A percentile compares a stretch with the other conserved stretches of the same genome.
These are phyloP conservation scores for Mastomys natalensis DNA, from an alignment of 2,113 vertebrate species.

Conservation along the genomic window DNA sequence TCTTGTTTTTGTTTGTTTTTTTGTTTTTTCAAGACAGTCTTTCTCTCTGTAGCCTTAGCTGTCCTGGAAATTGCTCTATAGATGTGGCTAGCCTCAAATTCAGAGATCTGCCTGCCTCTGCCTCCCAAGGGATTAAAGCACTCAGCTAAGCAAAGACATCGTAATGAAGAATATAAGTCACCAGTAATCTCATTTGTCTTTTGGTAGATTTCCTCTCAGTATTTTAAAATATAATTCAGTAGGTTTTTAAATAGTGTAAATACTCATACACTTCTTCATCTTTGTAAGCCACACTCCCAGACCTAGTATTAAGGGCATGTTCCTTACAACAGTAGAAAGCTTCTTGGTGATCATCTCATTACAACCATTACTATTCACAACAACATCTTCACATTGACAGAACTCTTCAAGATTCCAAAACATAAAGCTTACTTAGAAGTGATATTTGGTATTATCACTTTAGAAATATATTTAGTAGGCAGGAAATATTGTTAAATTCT, in stretches of 20 bases:
- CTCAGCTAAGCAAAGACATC: not conserved
- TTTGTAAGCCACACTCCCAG: not conserved
- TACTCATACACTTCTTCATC: not conserved
- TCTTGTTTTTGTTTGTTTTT: not conserved
- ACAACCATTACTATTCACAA: not conserved
- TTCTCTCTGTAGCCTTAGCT: not conserved
- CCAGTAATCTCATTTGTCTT: not conserved
- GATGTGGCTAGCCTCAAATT: not conserved
- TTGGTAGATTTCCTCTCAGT: slow-evolving; percentile 2
- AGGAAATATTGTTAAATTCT: slow-evolving; percentile 45
- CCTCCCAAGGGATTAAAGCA: not conserved
- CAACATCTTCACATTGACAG: not conserved
- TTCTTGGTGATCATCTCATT: slow-evolving; percentile 22
- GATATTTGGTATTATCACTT: not conserved
- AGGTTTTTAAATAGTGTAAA: slow-evolving; percentile 48
- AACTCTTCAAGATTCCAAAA: slow-evolving; percentile 32
- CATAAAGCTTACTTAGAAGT: slow-evolving; percentile 44
- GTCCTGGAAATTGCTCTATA: not conserved
- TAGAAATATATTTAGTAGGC: slow-evolving; percentile 48
- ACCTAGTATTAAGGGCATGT: not conserved
- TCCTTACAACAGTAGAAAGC: not conserved
- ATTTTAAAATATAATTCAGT: slow-evolving; percentile 42
- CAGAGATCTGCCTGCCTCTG: not conserved
- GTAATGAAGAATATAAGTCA: slow-evolving; percentile 45
- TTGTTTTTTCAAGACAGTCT: not conserved